phyloP scores from a whole-genome alignment of 2,888 invertebrate species.

The Suillia variegata region DNA sequence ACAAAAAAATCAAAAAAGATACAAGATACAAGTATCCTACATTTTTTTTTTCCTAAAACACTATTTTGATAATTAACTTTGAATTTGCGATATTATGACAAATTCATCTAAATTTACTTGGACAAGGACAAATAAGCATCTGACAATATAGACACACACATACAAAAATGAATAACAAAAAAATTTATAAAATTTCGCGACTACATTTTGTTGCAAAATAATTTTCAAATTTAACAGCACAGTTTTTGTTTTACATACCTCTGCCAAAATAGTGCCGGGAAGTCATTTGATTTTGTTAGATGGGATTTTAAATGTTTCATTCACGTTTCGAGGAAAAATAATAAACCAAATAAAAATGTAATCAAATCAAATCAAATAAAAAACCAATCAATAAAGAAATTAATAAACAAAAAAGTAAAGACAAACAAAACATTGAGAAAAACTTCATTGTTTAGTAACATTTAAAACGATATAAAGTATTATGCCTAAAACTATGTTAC shows the following conservation, averaged over 20 bases:
- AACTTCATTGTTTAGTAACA: no score
- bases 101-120: background rate
- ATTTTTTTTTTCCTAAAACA: no score
- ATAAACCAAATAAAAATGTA: conserved; percentile 10
- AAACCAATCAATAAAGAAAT: conserved; percentile 2
- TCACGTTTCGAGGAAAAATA: conserved; percentile 10
- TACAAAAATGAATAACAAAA: no score
- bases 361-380: conserved; percentile 10
- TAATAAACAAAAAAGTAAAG: conserved; percentile 19
- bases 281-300: conserved; percentile 58
- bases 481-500: no score
- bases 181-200: conserved; percentile 26
- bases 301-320: conserved; percentile 28
- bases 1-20: conserved; percentile 18
- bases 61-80: conserved; percentile 17
- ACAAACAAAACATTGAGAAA: background rate
- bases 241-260: conserved; percentile 56
- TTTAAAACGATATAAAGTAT: no score
- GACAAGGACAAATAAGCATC: conserved; percentile 31
- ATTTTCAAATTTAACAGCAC: conserved; percentile 21
- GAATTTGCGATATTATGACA: conserved; percentile 3
- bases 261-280: conserved; percentile 62
- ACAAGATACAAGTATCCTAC: conserved; percentile 4
- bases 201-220: conserved; percentile 28
- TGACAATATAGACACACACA: no score